phyloP scores from a whole-genome alignment of 2,113 vertebrate genomes.

The Baryphthengus martii region DNA sequence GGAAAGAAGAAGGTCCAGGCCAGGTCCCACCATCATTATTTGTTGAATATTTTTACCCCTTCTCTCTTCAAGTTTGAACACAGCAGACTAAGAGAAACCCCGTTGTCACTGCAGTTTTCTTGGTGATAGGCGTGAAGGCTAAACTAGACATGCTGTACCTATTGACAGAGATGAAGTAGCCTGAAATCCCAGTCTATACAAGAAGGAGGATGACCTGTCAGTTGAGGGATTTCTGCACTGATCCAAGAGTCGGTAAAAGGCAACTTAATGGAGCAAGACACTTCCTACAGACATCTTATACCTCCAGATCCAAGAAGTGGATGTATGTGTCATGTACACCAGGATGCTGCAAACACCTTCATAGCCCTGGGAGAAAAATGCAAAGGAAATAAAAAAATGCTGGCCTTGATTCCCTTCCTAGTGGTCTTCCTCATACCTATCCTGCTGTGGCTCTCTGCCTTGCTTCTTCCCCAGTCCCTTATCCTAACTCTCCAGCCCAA shows the following conservation, averaged over 20 bases:
- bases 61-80: neutral
- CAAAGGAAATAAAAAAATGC: neutral
- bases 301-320: neutral
- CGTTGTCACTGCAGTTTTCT: neutral
- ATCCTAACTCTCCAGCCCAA: neutral
- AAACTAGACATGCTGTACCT: neutral
- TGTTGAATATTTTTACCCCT: neutral
- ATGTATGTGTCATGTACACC: neutral
- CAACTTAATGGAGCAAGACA: neutral
- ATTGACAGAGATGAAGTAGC: neutral
- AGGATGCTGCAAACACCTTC: neutral
- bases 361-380: neutral
- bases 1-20: neutral
- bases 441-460: neutral
- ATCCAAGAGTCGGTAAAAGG: neutral
- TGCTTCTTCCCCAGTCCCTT: neutral
- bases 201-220: neutral
- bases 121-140: neutral
- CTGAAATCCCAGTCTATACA: neutral
- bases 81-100: neutral
- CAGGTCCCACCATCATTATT: neutral
- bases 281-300: neutral
- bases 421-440: accelerated
- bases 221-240: neutral
- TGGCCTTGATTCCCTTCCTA: neutral